Evolutionary conservation across 2,113 vertebrate species (phyloP).

Genomic region (Kobus ellipsiprymnus): DNA sequence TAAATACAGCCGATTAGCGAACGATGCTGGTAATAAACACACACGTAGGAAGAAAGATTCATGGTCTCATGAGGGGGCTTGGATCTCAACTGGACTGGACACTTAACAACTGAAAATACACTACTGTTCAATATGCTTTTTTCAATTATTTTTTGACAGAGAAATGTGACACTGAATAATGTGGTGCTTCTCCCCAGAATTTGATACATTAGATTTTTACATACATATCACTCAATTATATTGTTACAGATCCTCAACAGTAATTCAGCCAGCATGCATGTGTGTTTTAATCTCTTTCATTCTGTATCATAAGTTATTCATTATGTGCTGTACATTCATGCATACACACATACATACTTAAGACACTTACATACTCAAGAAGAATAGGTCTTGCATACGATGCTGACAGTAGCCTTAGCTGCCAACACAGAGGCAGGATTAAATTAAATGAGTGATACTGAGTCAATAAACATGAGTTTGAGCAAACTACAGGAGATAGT

Average conservation of each 20-base stretch:
- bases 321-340: background rate
- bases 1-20: accelerated
- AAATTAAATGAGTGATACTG: background rate
- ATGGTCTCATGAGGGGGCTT: background rate
- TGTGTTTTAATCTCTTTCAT: background rate
- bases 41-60: accelerated
- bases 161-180: background rate
- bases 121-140: background rate
- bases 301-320: background rate
- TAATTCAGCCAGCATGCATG: background rate
- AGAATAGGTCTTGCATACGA: background rate
- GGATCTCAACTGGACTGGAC: background rate
- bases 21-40: accelerated
- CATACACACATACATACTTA: background rate
- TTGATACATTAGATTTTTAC: background rate
- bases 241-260: background rate
- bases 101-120: background rate
- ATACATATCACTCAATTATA: background rate
- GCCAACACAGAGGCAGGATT: background rate
- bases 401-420: background rate
- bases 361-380: background rate
- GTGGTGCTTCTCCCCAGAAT: background rate
- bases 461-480: background rate
- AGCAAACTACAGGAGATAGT: background rate
- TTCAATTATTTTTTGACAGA: slow-evolving; percentile 16